These are phyloP conservation scores for Labroides dimidiatus DNA, from an alignment of 2,797 vertebrate species.

Conservation along the genomic window DNA sequence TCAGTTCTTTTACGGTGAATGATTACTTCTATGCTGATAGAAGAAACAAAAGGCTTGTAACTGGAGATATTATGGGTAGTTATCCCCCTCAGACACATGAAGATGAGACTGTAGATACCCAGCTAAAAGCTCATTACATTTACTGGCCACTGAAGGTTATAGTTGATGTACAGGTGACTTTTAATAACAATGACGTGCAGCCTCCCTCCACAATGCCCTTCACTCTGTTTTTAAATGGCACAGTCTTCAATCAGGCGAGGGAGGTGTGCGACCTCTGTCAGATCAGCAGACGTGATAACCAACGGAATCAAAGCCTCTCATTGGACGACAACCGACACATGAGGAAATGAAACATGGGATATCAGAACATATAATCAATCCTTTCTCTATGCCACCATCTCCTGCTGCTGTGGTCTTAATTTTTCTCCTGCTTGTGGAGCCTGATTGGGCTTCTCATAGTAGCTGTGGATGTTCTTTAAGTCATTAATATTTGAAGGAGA, in stretches of 20 bases:
- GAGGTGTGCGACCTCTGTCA: slow-evolving; percentile 68
- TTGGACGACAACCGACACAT: slow-evolving; percentile 24
- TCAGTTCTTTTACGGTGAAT: background rate
- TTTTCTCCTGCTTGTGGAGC: slow-evolving; percentile 37
- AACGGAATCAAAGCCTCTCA: slow-evolving; percentile 34
- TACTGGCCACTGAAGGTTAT: slow-evolving; percentile 54
- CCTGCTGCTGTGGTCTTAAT: slow-evolving; percentile 30
- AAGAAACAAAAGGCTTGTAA: background rate
- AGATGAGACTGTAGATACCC: slow-evolving; percentile 25
- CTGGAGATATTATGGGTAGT: slow-evolving; percentile 12
- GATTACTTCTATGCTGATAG: background rate
- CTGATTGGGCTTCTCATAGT: slow-evolving; percentile 54
- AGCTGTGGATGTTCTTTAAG: slow-evolving; percentile 58
- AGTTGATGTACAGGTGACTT: slow-evolving; percentile 61
- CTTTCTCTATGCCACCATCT: slow-evolving; percentile 27
- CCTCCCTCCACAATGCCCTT: slow-evolving; percentile 57
- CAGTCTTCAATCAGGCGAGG: slow-evolving; percentile 70
- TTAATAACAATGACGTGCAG: slow-evolving; percentile 59
- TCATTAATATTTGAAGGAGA: slow-evolving; percentile 65
- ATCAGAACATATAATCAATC: slow-evolving; percentile 30
- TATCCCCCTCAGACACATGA: slow-evolving; percentile 11
- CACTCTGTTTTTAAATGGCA: slow-evolving; percentile 72
- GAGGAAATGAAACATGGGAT: slow-evolving; percentile 20
- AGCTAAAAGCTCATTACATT: slow-evolving; percentile 60
- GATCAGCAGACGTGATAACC: slow-evolving; percentile 63